Base-by-base conservation (phyloP, 2,797 vertebrate species). In the Florisuga fusca region DNA sequence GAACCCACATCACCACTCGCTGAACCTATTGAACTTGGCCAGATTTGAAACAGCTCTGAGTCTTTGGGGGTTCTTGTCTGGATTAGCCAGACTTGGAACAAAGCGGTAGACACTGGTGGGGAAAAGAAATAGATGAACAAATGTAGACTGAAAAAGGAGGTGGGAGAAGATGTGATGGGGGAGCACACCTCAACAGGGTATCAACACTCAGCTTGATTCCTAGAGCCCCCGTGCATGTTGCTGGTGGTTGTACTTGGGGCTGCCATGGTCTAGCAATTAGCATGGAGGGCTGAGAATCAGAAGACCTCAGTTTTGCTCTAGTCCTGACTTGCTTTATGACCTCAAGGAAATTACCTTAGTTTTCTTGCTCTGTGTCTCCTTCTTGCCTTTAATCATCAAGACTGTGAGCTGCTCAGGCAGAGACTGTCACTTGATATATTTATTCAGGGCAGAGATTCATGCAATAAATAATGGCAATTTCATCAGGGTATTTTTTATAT, bases 1-100 rank as follows among this genome's bases (percentile, higher is more conserved):
- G 85, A 92, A 94, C 91, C 89, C 94, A 41, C 2, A 15, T 92
- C 89, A 93, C 79, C 12, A 0, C 59, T n/a, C 21, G 75, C 43
- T 94, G 96, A 96, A 96, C 95, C 67, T n/a, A 0, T 3, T 93
- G 91, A 96, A 95, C 94, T 93, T 74, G 34, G 48, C 17, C 8
- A 7, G 58, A 58, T 84, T 62, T n/a, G 92, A 34, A 19, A 14
- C 9, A 2, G 67, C 0, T 1, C 80, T 29, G 59, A 73, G 67
- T 12, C 48, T 53, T 45, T 8, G 26, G 4, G 22, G 29, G 3
- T 27, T 89, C 69, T 69, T 71, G 38, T 61, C 22, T 45, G 81
- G 72, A 7, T 75, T 58, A 75, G 21, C 48, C 33, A 84, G 67
- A 22, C 41, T 46, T 84, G 71, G 63, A 86, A 62, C 34, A 38